Conservation (phyloP, 2,113 vertebrate species). For the Bubo scandiacus region DNA sequence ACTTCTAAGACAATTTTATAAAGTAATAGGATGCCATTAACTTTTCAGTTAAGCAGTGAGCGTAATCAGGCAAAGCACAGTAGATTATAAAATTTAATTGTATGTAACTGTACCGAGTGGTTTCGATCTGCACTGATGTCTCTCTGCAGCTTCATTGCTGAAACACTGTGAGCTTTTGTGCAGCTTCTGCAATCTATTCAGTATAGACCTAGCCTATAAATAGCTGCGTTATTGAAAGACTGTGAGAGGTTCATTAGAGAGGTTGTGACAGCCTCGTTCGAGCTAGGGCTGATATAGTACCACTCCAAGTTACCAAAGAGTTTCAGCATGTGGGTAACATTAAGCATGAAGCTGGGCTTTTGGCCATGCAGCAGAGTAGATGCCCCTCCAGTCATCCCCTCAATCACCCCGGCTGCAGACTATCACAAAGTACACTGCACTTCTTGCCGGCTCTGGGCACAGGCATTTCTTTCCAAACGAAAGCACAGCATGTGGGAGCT, state of each 20-base stretch:
- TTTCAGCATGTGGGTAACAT: neutral
- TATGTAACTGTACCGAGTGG: neutral
- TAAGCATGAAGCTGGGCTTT: neutral
- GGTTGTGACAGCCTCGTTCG: neutral
- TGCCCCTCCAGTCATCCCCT: neutral
- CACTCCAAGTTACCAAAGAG: neutral
- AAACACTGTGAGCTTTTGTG: constrained; percentile 29
- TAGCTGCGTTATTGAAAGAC: constrained; percentile 7
- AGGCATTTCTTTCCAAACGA: neutral
- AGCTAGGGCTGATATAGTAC: neutral
- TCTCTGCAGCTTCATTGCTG: neutral
- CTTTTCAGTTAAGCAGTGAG: neutral
- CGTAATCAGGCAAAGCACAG: neutral
- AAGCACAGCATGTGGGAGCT: neutral
- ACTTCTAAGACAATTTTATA: neutral
- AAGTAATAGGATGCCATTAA: neutral
- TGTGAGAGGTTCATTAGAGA: constrained; percentile 27
- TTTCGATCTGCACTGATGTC: neutral
- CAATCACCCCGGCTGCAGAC: fast-evolving
- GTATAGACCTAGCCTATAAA: constrained; percentile 17
- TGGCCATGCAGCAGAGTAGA: neutral
- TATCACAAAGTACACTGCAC: neutral
- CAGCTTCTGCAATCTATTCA: constrained; percentile 15
- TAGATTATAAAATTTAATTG: neutral
- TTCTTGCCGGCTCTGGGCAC: neutral